phyloP scores from a whole-genome alignment of 2,888 invertebrate species.

The Camponotus fellah region DNA sequence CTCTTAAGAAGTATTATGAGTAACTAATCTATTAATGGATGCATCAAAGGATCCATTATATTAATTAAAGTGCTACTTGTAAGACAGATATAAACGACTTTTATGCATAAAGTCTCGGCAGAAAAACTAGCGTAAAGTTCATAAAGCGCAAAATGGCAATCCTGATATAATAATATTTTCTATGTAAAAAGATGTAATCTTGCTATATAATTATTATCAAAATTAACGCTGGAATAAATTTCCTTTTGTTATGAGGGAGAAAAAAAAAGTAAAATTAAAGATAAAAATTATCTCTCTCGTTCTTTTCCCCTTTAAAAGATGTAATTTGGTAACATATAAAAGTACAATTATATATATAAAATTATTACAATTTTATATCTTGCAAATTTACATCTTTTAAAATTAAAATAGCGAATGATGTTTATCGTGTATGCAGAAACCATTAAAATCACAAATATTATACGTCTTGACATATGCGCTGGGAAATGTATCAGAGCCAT shows the following conservation, averaged over 20 bases:
- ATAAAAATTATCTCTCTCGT: neutral
- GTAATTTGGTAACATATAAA: neutral
- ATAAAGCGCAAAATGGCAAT: constrained; percentile 7
- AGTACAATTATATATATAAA: neutral
- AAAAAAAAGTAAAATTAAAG: no score
- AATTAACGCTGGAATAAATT: neutral
- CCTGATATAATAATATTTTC: neutral
- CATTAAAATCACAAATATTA: constrained; percentile 22
- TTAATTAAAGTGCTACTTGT: constrained; percentile 40
- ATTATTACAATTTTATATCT: neutral
- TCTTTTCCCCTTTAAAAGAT: neutral
- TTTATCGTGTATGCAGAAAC: constrained; percentile 3
- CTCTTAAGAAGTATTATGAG: constrained; percentile 25
- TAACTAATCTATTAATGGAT: constrained; percentile 58
- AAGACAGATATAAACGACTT: constrained; percentile 15
- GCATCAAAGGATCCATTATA: constrained; percentile 51
- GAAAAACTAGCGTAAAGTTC: constrained; percentile 4
- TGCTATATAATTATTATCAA: neutral
- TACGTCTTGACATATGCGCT: constrained; percentile 7
- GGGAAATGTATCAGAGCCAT: constrained; percentile 37
- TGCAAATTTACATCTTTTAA: neutral
- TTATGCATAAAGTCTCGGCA: constrained; percentile 18
- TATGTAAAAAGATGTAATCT: neutral
- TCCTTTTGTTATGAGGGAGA: neutral
- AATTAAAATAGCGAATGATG: constrained; percentile 5